Base-by-base conservation (phyloP, 2,113 vertebrate species). In the Platysternon megacephalum region DNA sequence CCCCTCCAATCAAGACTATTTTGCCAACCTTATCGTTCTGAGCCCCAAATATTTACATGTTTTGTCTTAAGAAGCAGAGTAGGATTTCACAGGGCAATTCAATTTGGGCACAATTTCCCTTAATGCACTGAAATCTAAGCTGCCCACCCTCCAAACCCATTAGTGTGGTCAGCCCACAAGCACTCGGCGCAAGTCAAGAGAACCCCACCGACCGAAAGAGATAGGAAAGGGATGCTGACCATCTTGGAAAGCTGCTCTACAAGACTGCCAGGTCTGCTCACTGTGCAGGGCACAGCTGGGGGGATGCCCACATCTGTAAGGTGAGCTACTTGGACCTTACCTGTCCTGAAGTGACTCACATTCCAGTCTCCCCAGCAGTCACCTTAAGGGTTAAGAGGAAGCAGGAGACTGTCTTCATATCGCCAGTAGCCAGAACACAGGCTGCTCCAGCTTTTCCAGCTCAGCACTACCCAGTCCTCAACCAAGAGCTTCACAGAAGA, bases 1-100 rank as follows among this genome's bases (percentile, higher is more conserved):
- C 98, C 98, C 98, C 98, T 98, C 98, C 98, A 98, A 99, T 99
- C 98, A 99, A 98, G 98, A 97, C 97, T 98, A 96, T 98, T 99
- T 99, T 98, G 98, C 97, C 98, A 99, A 98, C 98, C 98, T 98
- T 99, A 99, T 98, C 99, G 98, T 99, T 98, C 98, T 98, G 99
- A 98, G 92, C 97, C 98, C 98, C 98, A 99, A 99, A 99, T 99
- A 99, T 99, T 99, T 99, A 99, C 99, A 99, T 99, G 97, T 99
- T 98, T 98, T 96, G 94, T 98, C 98, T 99, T 99, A 99, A 99
- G 99, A 98, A 99, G 98, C 94, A 96, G 98, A 98, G 98, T 99
- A 97, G 80, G 96, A 98, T 99, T 99, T 99, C 99, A 98, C 96
- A 98, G 98, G 98, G 56, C 96, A 98, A 98, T 98, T 98, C 95